phyloP scores from a whole-genome alignment of 2,888 invertebrate species.

The Plutella xylostella region DNA sequence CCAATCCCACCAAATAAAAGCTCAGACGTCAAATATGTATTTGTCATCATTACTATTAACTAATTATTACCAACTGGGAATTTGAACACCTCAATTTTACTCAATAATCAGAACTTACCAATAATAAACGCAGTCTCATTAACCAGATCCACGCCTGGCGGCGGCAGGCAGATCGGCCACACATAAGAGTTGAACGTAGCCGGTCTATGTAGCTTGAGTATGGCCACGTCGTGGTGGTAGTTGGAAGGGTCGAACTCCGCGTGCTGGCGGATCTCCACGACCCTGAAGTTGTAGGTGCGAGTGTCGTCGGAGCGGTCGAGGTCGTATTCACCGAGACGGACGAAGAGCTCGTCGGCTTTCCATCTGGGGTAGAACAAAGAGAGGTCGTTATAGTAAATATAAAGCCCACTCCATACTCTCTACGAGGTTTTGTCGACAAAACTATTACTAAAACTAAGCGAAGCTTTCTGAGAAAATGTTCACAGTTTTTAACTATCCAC shows the following conservation, averaged over 20 bases:
- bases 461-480: too few relatives aligned
- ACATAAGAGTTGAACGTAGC: slow-evolving; percentile 82
- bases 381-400: too few relatives aligned
- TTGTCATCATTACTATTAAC: too few relatives aligned
- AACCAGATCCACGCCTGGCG: slow-evolving; percentile 68
- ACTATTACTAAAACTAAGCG: too few relatives aligned
- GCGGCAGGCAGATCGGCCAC: slow-evolving; percentile 88
- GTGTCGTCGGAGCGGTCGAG: slow-evolving; percentile 76
- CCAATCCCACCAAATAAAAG: too few relatives aligned
- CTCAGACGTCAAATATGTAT: too few relatives aligned
- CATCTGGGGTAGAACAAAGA: slow-evolving; percentile 51
- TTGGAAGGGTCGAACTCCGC: slow-evolving; percentile 74
- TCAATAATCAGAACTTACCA: slow-evolving; percentile 57
- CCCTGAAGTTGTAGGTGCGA: slow-evolving; percentile 76
- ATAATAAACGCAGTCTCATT: slow-evolving; percentile 75
- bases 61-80: too few relatives aligned
- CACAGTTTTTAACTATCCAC: slow-evolving; percentile 4
- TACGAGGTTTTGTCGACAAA: too few relatives aligned
- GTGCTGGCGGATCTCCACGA: slow-evolving; percentile 75
- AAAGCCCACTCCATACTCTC: too few relatives aligned
- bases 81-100: too few relatives aligned
- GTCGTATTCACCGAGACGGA: slow-evolving; percentile 87
- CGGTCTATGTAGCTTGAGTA: slow-evolving; percentile 74
- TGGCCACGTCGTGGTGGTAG: slow-evolving; percentile 83
- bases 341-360: slow-evolving; percentile 70